These are phyloP conservation scores for Phthorimaea operculella DNA, from an alignment of 1,140 invertebrate species.

Conservation along the genomic window DNA sequence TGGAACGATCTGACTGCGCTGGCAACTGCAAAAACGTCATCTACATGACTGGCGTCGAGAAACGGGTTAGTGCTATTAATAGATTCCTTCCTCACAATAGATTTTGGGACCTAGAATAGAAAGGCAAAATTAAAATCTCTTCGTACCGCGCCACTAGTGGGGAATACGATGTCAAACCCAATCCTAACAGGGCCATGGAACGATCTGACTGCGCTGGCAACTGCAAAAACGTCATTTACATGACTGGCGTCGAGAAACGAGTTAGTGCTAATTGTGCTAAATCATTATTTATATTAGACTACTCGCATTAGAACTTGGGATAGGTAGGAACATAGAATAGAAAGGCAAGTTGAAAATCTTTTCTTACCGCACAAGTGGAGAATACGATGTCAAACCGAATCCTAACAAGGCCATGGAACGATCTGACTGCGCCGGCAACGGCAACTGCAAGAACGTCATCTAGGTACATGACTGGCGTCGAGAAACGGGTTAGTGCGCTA, in stretches of 20 bases:
- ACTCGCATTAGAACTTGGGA: no score
- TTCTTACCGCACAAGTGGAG: constrained; percentile 50
- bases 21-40: constrained; percentile 52
- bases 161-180: constrained; percentile 54
- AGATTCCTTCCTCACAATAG: no score
- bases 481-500: constrained; percentile 45
- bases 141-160: constrained; percentile 52
- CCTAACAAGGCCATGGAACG: constrained; percentile 59
- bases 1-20: constrained; percentile 49
- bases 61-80: constrained; percentile 29
- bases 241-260: constrained; percentile 56
- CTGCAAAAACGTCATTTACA: constrained; percentile 46
- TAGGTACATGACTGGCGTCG: constrained; percentile 57
- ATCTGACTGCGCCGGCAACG: constrained; percentile 53
- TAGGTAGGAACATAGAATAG: no score
- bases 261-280: constrained; percentile 38
- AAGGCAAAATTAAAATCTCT: no score
- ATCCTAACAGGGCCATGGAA: constrained; percentile 59
- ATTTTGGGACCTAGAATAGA: no score
- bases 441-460: constrained; percentile 50
- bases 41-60: constrained; percentile 56
- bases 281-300: no score
- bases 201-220: constrained; percentile 49
- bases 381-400: constrained; percentile 55
- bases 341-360: no score